Base-by-base conservation (phyloP, 2,888 invertebrate genomes). In the Proisotoma minuta region DNA sequence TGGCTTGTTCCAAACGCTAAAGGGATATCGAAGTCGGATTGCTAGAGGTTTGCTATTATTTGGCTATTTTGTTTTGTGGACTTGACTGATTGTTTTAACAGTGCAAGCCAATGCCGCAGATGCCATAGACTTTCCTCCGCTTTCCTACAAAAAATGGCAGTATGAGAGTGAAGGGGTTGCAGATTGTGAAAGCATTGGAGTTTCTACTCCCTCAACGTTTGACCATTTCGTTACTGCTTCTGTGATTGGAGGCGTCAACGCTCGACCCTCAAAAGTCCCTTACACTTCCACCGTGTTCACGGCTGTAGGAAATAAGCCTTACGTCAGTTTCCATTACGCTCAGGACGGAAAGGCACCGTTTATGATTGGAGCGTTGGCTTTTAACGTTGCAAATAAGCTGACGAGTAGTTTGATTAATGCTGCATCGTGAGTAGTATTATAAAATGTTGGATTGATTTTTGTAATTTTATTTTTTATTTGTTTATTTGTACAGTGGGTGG, bases 301-400 rank as follows among this genome's bases (percentile, higher is more conserved):
- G 47, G 87, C 87, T 10, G 85, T 85, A 8, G 96, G 96, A 0
- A 82, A 84, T 4, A 85, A 87, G 63, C 96, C 96, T 0, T 96
- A 87, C 78, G 77, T 92, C 62, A 91, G 90, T 1, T 93, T 92
- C 78, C 93, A 92, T 78, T 89, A 88, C 78, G 92, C 91, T 4
- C 81, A 91, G 58, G 95, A 96, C 82, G 94, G 93, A 23, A 87
- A 87, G 58, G 82, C 87, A 20, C 88, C 88, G 28, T 89, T 90
- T 0, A 84, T 88, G 15, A 80, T 96, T 15, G 87, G 90, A 56
- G 94, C 95, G 77, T 91, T 96, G n/a, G 94, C 94, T 0, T 87
- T 89, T 76, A 93, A 91, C 58, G 89, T 95, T 54, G 93, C 93
- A 1, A 88, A 85, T 76, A 93, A 91, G 81, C 81, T 94, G 26